Base-by-base conservation (phyloP, 64 coral and sea anemone species). In the Montipora sp. region DNA sequence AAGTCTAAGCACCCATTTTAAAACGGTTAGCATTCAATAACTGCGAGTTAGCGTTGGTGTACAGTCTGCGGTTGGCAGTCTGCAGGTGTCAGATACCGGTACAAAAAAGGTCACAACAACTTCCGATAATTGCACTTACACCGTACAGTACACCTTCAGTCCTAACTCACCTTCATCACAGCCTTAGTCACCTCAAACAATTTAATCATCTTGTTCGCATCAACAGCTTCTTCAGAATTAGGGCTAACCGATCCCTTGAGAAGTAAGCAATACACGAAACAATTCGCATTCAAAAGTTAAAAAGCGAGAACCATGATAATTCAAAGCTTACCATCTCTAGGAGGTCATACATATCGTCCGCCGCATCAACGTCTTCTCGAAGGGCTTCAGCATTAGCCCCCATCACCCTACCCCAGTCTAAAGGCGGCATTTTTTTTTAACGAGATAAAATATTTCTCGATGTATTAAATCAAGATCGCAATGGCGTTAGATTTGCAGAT, bases 361-460 rank as follows among this genome's bases (percentile, higher is more conserved):
- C 94, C 80, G 87, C 97, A 70, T 95, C 88, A 3, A 89, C 70
- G 66, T 98, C 92, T 49, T 94, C 84, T 66, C 88, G 82, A 78
- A 98, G 91, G 24, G 61, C 83, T 3, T n/a, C 27, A 59, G 92
- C 45, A 71, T 98, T 89, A 1, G 89, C 88, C 12, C 83, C 75
- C 88, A 98, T 93, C 13, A 98, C 79, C 88, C 80, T 90, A 75
- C 70, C 90, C 97, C 97, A 98, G 57, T 98, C 97, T 67, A 98
- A 79, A 12, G 97, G 94, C 15, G 90, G 80, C 97, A 98, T 98
- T 81, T 61, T 81, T 61, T 94, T 18, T 14, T 51, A 36, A 0
- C 20, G 23, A 70, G 18, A 27, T 69, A 45, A 67, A 20, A 78
- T 79, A 15, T n/a, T 47, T 5, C 18, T 19, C 22, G 16, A 75